Evolutionary conservation across 2,797 vertebrate genomes (phyloP).

Genomic region (Gorsachius magnificus): DNA sequence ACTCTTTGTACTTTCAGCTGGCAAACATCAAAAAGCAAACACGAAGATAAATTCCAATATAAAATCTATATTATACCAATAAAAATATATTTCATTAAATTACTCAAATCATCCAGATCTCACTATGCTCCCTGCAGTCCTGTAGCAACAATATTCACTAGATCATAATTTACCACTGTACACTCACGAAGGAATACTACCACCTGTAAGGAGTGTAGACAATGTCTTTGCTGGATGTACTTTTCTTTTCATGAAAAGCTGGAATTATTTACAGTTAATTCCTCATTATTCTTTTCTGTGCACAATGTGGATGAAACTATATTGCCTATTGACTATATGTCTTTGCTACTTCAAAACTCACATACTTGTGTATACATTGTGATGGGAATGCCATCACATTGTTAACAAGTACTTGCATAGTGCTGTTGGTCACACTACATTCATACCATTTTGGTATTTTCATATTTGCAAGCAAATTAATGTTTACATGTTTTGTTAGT

Average conservation of each 20-base stretch:
- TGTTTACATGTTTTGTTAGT: not conserved
- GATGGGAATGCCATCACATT: not conserved
- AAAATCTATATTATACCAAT: not conserved
- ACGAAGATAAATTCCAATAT: not conserved
- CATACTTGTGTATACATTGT: too few relatives aligned
- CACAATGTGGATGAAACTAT: not conserved
- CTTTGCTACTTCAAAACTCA: not conserved
- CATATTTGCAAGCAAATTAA: not conserved
- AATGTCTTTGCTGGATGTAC: not conserved
- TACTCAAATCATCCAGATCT: not conserved
- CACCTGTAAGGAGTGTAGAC: not conserved
- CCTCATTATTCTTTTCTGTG: not conserved
- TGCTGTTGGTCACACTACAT: not conserved
- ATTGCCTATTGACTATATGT: not conserved
- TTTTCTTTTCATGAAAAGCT: not conserved
- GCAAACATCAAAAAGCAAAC: not conserved
- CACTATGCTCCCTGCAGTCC: not conserved
- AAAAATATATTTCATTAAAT: not conserved
- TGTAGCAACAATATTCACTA: not conserved
- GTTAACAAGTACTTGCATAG: not conserved
- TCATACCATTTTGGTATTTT: not conserved
- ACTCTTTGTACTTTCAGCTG: not conserved
- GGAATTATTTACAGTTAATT: not conserved
- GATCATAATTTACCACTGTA: not conserved
- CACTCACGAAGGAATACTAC: not conserved